Conservation (phyloP, 30 jellyfish, hydroid and myxozoan species). For the Rhopilema esculentum region DNA sequence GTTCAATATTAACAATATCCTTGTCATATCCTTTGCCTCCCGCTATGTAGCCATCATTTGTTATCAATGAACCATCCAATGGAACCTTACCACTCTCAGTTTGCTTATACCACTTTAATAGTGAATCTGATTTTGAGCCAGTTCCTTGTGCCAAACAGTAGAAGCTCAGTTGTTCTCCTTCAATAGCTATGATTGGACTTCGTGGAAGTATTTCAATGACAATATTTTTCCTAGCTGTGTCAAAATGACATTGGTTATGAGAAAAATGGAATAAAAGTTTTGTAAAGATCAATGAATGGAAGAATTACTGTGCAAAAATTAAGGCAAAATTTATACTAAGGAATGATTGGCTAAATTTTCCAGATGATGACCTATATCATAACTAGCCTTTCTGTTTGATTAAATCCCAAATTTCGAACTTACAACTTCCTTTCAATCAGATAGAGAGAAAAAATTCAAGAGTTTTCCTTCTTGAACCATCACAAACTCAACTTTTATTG, state of each 20-base stretch:
- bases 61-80: constrained; percentile 6
- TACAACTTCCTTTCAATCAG: too few relatives aligned
- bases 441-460: too few relatives aligned
- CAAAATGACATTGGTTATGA: too few relatives aligned
- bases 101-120: constrained; percentile 49
- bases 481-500: too few relatives aligned
- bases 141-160: constrained; percentile 37
- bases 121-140: constrained; percentile 30
- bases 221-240: background rate
- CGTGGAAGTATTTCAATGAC: background rate
- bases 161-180: constrained; percentile 24
- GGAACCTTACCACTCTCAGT: constrained; percentile 18
- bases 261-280: too few relatives aligned
- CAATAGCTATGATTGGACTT: constrained; percentile 8
- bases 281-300: too few relatives aligned
- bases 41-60: background rate
- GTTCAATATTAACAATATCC: background rate
- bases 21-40: constrained; percentile 14
- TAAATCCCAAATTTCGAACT: too few relatives aligned
- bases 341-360: too few relatives aligned
- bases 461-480: too few relatives aligned
- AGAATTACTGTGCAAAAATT: too few relatives aligned
- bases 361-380: background rate
- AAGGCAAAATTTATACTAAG: too few relatives aligned
- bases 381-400: too few relatives aligned